A percentile compares a stretch with the other conserved stretches of the same genome.
These are phyloP conservation scores for Agonopterix alstromeriana DNA, from an alignment of 2,888 invertebrate species.

Conservation along the genomic window DNA sequence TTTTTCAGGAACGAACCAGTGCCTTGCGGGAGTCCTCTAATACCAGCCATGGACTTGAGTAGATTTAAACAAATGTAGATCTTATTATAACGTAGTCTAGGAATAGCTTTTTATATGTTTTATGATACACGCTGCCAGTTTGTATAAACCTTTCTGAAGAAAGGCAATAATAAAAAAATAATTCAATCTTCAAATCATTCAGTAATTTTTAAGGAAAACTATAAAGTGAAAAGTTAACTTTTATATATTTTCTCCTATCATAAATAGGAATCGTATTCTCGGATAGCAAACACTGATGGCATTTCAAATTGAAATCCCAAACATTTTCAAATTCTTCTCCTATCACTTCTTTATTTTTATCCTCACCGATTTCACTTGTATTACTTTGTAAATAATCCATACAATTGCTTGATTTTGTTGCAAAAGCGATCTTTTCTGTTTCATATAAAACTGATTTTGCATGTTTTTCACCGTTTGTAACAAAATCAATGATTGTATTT, in stretches of 20 bases:
- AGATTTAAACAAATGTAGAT: slow-evolving; percentile 72
- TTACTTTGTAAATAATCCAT: slow-evolving; percentile 12
- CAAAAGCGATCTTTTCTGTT: slow-evolving; percentile 28
- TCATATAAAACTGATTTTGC: slow-evolving; percentile 19
- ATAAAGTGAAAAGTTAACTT: not conserved
- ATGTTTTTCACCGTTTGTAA: slow-evolving; percentile 41
- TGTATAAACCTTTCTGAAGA: too few relatives aligned
- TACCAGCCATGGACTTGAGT: slow-evolving; percentile 79
- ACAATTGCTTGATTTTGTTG: slow-evolving; percentile 44
- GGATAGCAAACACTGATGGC: slow-evolving; percentile 5
- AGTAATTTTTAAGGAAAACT: too few relatives aligned
- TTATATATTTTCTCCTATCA: not conserved
- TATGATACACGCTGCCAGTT: too few relatives aligned
- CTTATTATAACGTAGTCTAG: not conserved
- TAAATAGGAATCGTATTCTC: not conserved
- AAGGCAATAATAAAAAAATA: too few relatives aligned
- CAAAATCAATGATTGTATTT: slow-evolving; percentile 36
- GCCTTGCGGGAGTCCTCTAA: slow-evolving; percentile 74
- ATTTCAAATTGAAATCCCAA: slow-evolving; percentile 22
- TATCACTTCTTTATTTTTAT: slow-evolving; percentile 5
- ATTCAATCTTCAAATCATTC: too few relatives aligned
- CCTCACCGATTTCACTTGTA: slow-evolving; percentile 12
- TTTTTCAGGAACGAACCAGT: slow-evolving; percentile 82
- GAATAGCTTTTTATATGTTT: not conserved
- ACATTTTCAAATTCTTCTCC: slow-evolving; percentile 4